Conservation (phyloP, 92 coral and sea anemone genomes). For the Epizoanthus ramosus region DNA sequence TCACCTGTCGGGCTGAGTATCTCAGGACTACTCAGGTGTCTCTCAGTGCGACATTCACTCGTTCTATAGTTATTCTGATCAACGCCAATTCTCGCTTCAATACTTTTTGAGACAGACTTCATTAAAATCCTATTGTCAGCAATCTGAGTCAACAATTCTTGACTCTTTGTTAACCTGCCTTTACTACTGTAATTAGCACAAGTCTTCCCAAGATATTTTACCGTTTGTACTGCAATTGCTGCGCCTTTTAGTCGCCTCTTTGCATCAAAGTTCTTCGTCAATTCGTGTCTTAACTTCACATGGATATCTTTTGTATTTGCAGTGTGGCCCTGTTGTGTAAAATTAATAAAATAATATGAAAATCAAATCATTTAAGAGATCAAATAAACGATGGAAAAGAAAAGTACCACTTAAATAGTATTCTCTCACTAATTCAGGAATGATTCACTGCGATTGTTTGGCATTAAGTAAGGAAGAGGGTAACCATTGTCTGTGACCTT, state of each 20-base stretch:
- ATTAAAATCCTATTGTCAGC: constrained; percentile 5
- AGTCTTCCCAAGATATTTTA: constrained; percentile 74
- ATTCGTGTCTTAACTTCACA: constrained; percentile 77
- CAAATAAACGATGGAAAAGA: no score
- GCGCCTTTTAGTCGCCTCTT: constrained; percentile 83
- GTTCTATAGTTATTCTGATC: neutral
- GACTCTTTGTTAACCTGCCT: constrained; percentile 33
- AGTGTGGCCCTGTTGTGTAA: constrained; percentile 79
- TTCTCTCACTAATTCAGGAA: no score
- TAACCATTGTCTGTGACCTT: no score
- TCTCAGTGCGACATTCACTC: constrained; percentile 23
- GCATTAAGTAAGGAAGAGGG: no score
- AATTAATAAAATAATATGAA: neutral
- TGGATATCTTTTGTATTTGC: constrained; percentile 88
- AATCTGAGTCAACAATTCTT: constrained; percentile 19
- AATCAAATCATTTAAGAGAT: no score
- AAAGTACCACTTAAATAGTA: no score
- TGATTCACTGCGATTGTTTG: no score
- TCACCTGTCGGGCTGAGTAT: constrained; percentile 69
- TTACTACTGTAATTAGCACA: constrained; percentile 24
- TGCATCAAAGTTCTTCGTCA: constrained; percentile 90
- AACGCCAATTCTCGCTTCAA: constrained; percentile 20
- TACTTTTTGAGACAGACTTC: constrained; percentile 7
- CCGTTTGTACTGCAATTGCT: constrained; percentile 91
- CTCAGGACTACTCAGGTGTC: constrained; percentile 83